Base-by-base conservation (phyloP, 2,888 invertebrate species). In the Tanytarsus gracilentus region DNA sequence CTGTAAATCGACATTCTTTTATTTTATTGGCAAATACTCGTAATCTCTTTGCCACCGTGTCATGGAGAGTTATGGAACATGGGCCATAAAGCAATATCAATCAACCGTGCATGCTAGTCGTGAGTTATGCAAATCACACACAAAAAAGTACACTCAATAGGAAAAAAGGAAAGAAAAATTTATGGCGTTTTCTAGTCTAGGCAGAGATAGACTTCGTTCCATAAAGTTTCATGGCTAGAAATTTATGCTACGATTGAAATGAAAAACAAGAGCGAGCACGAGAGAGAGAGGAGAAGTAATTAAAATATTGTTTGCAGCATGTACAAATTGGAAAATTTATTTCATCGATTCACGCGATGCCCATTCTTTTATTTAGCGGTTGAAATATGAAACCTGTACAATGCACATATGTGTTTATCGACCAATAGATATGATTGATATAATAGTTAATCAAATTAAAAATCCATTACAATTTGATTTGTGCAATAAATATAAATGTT, bases 311-410 rank as follows among this genome's bases (percentile, higher is more conserved):
- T 23, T 53, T 18, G 36, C 53, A 53, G 23, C 29, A 29, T 29
- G 53, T 29, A 53, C 53, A 53, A 53, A 53, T 53, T 53, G 53
- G 14, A 53, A 53, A 53, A 53, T 53, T 53, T 33, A 53, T 53
- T 53, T 18, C 18, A 23, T 29, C 25, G 53, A 53, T 33, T 21
- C 53, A 53, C 53, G 53, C 53, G 53, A 53, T 53, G 9, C 11
- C 5, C 14, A 14, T 23, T 25, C 11, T 40, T 26, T 49, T 49
- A 26, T 6, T n/a, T n/a, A n/a, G n/a, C n/a, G n/a, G n/a, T n/a
- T n/a, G n/a, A n/a, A 18, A 36, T 36, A 11, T 11, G 23, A 18
- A 44, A 23, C 33, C n/a, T 44, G 2, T 44, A 21, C n/a, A n/a
- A 16, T 44, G 44, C 44, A 33, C 33, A 44, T 44, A 23, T 27